Evolutionary conservation across 1,140 invertebrate genomes (phyloP), one percentile per base, ranked within the genome.

Genomic region (Chelonus insularis): DNA sequence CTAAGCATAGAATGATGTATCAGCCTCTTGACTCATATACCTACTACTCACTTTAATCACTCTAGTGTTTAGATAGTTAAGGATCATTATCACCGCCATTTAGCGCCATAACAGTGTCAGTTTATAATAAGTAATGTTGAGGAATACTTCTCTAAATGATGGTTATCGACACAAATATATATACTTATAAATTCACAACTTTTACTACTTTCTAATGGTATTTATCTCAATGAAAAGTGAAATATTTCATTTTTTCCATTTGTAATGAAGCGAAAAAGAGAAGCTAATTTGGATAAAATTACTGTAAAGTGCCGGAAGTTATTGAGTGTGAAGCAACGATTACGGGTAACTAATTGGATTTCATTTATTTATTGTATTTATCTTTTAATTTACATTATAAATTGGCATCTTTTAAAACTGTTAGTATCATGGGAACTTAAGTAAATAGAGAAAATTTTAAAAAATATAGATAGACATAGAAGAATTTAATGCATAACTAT

Each of bases 21-120:
- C 21, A 36, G 41, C 58, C 23, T 41, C 63, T 62, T 66, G 66
- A 66, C 29, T 45, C 41, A 52, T 41, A 37, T 65, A 63, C 34
- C 54, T 64, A 57, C 25, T 64, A 57, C 25, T 29, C 25, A 29
- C 25, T 29, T 29, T 29, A 29, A 29, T 29, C 25, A 29, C 25
- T 29, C 25, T 29, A 29, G 55, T 56, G 39, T 47, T 51, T 36
- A 54, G 47, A 62, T 62, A 65, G 57, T 62, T 56, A 62, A 48
- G 58, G 41, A 23, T 8, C 21, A 25, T 29, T 50, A 25, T 8
- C 20, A 20, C 23, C 21, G 47, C 23, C 43, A 18, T 45, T 45
- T 45, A 45, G 43, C 16, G n/a, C 11, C 8, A 37, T 45, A 21
- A n/a, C 16, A 39, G 12, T 39, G 36, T 39, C 36, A 39, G 25